phyloP scores from a whole-genome alignment of 2,797 vertebrate genomes.

The Rhynchonycteris naso region DNA sequence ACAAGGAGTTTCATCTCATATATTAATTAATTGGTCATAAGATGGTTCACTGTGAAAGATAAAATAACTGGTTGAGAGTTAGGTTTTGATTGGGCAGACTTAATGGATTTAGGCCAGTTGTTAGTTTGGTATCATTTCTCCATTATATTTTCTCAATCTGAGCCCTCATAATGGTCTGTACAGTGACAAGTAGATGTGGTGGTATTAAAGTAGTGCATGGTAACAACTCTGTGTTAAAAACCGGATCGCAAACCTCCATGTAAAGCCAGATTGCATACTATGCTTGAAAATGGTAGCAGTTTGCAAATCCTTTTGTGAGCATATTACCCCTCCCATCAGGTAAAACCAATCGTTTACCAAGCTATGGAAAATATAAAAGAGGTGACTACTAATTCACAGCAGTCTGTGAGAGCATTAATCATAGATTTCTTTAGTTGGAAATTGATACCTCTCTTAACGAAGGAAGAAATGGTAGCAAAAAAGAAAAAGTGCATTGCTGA shows the following conservation, averaged over 20 bases:
- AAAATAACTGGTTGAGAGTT: neutral
- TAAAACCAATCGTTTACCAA: neutral
- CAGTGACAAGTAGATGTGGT: neutral
- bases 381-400: neutral
- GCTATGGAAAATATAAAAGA: neutral
- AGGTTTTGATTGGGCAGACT: neutral
- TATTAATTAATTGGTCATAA: neutral
- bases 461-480: neutral
- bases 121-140: neutral
- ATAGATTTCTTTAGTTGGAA: neutral
- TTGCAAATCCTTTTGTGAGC: neutral
- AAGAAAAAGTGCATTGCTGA: neutral
- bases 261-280: neutral
- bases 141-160: neutral
- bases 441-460: neutral
- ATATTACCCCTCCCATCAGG: neutral
- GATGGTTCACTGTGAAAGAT: neutral
- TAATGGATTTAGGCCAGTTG: neutral
- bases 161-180: neutral
- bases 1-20: neutral
- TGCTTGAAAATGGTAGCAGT: neutral
- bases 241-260: neutral
- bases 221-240: neutral
- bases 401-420: neutral
- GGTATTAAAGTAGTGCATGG: neutral